A percentile compares a stretch with the other conserved stretches of the same genome.
Conservation (phyloP, 1,140 invertebrate genomes). For the Drosophila sturtevanti region DNA sequence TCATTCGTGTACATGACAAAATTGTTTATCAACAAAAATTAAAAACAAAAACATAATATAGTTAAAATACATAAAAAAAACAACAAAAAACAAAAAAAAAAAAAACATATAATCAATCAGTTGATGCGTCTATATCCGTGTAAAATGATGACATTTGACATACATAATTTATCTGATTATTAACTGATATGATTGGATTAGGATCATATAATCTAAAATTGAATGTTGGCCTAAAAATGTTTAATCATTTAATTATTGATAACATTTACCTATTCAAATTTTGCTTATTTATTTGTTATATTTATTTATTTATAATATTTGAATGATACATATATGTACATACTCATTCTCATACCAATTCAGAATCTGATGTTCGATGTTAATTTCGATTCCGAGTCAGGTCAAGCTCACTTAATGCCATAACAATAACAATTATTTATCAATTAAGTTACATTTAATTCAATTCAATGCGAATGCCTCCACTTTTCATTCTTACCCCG, state of each 20-base stretch:
- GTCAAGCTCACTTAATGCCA: slow-evolving; percentile 53
- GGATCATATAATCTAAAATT: no score
- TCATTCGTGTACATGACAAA: slow-evolving; percentile 21
- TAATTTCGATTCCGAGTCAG: slow-evolving; percentile 7
- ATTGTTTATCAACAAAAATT: slow-evolving; percentile 4
- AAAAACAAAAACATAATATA: no score
- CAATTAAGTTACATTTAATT: slow-evolving; percentile 73
- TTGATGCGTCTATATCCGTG: background rate
- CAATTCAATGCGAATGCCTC: slow-evolving; percentile 21
- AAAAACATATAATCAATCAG: background rate
- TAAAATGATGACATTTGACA: background rate
- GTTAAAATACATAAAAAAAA: background rate
- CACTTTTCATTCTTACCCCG: slow-evolving; percentile 7
- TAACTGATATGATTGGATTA: no score
- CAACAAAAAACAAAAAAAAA: no score
- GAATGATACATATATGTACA: no score
- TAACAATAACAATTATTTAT: slow-evolving; percentile 74
- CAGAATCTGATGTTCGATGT: no score
- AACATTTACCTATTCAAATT: no score
- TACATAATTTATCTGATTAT: no score
- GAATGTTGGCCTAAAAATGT: no score
- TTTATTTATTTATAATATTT: background rate
- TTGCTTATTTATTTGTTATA: no score
- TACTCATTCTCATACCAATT: slow-evolving; percentile 12
- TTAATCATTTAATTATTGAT: no score